A percentile compares a stretch with the other conserved stretches of the same genome.
These are phyloP conservation scores for Pseudomyrmex pallidus DNA, from an alignment of 1,140 invertebrate genomes.

Conservation along the genomic window DNA sequence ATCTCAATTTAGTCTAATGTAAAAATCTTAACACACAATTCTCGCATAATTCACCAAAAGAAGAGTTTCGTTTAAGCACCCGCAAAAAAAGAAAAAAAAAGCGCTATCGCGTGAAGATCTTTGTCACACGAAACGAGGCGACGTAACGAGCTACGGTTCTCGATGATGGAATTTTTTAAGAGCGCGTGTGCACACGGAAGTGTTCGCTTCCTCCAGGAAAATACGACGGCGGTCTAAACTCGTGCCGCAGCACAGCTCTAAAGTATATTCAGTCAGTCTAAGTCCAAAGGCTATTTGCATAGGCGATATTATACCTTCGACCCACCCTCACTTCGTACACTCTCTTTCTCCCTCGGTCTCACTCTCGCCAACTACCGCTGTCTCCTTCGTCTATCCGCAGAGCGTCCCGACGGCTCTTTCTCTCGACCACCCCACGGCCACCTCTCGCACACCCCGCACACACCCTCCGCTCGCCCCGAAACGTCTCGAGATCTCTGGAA, in stretches of 20 bases:
- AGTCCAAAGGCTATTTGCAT: slow-evolving; percentile 85
- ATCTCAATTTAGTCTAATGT: background rate
- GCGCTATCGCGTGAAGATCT: slow-evolving; percentile 26
- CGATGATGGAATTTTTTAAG: slow-evolving; percentile 68
- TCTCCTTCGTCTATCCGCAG: slow-evolving; percentile 53
- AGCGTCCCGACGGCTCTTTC: slow-evolving; percentile 64
- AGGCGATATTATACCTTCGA: slow-evolving; percentile 84
- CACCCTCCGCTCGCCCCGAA: slow-evolving; percentile 64
- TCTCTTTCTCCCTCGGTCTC: slow-evolving; percentile 19
- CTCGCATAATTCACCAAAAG: slow-evolving; percentile 50
- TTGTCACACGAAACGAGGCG: slow-evolving; percentile 42
- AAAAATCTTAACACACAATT: no score
- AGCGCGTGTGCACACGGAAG: slow-evolving; percentile 42
- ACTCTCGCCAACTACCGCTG: slow-evolving; percentile 21
- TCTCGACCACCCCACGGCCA: slow-evolving; percentile 47
- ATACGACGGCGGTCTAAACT: slow-evolving; percentile 68
- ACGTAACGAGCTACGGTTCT: slow-evolving; percentile 51
- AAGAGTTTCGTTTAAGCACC: slow-evolving; percentile 38
- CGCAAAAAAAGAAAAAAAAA: slow-evolving; percentile 6
- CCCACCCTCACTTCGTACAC: slow-evolving; percentile 63
- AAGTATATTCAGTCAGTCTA: slow-evolving; percentile 84
- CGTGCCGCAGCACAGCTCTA: slow-evolving; percentile 62
- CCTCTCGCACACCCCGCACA: slow-evolving; percentile 66
- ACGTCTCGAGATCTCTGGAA: slow-evolving; percentile 84
- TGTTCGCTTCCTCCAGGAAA: slow-evolving; percentile 43